phyloP scores from a whole-genome alignment of 2,888 invertebrate genomes.

The Eristalinus sepulchralis region DNA sequence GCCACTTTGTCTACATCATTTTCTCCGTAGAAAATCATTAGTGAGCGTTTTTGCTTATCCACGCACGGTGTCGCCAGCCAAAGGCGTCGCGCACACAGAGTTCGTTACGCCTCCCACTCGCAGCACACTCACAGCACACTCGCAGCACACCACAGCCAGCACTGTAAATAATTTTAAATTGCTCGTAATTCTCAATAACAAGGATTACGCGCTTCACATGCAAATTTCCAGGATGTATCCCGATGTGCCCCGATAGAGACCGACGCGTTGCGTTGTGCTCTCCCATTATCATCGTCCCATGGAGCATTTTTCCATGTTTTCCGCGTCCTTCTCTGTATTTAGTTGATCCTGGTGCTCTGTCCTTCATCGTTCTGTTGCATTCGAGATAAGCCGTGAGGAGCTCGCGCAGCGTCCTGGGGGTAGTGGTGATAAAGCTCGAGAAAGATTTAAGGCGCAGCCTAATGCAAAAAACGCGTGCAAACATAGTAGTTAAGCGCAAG shows the following conservation, averaged over 20 bases:
- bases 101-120: slow-evolving; percentile 14
- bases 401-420: not conserved
- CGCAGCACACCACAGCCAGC: slow-evolving; percentile 30
- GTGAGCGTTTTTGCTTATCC: slow-evolving; percentile 38
- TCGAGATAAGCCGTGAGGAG: not conserved
- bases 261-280: slow-evolving; percentile 46
- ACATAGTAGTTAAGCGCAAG: slow-evolving; percentile 17
- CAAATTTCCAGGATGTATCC: slow-evolving; percentile 52
- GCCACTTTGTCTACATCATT: slow-evolving; percentile 51
- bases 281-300: slow-evolving; percentile 34
- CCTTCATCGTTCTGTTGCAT: slow-evolving; percentile 60
- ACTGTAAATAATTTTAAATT: slow-evolving; percentile 72
- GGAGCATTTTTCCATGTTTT: not conserved
- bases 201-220: slow-evolving; percentile 67
- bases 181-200: slow-evolving; percentile 73
- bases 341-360: slow-evolving; percentile 56
- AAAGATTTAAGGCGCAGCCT: slow-evolving; percentile 45
- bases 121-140: slow-evolving; percentile 17
- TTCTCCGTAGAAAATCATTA: slow-evolving; percentile 58
- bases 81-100: slow-evolving; percentile 6
- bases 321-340: slow-evolving; percentile 17
- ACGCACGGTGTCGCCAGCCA: not conserved
- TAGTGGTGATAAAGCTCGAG: not conserved
- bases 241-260: not conserved
- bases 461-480: slow-evolving; percentile 55